A percentile compares a stretch with the other conserved stretches of the same genome.
Conservation (phyloP, 2,888 invertebrate genomes). For the Lasioglossum marginatum region DNA sequence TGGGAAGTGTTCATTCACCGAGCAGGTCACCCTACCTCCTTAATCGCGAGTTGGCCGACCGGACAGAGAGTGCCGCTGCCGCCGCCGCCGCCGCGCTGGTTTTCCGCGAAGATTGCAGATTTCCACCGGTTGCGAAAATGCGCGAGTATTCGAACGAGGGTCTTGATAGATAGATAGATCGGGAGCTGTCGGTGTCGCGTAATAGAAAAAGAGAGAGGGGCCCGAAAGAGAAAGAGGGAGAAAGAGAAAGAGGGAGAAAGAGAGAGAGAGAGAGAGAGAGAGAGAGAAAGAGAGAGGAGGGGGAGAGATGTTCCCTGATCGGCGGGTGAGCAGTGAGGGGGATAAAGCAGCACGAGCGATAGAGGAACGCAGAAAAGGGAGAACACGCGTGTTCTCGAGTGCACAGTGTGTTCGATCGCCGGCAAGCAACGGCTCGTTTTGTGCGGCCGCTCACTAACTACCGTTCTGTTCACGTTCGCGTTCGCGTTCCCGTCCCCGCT, state of each 20-base stretch:
- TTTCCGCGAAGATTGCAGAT: background rate
- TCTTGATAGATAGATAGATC: background rate
- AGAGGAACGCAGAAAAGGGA: conserved; percentile 70
- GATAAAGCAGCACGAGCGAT: conserved; percentile 44
- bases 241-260: background rate
- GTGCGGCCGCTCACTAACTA: background rate
- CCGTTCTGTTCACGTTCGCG: background rate
- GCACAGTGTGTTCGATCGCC: conserved; percentile 58
- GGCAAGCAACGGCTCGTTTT: conserved; percentile 44
- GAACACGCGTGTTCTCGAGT: conserved; percentile 63
- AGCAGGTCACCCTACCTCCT: too few relatives aligned
- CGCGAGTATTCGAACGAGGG: background rate
- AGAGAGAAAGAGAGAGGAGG: background rate
- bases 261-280: background rate
- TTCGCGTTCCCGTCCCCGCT: background rate
- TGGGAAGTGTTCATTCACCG: too few relatives aligned
- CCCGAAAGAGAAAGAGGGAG: background rate
- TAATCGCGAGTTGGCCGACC: too few relatives aligned
- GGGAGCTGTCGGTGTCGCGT: background rate
- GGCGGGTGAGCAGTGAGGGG: conserved; percentile 49
- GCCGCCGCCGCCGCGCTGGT: background rate
- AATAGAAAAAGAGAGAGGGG: background rate
- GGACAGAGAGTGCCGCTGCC: background rate
- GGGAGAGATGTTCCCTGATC: conserved; percentile 32
- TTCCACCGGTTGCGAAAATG: background rate